Evolutionary conservation across 2,888 invertebrate genomes (phyloP).

Genomic region (Diaphora mendica): DNA sequence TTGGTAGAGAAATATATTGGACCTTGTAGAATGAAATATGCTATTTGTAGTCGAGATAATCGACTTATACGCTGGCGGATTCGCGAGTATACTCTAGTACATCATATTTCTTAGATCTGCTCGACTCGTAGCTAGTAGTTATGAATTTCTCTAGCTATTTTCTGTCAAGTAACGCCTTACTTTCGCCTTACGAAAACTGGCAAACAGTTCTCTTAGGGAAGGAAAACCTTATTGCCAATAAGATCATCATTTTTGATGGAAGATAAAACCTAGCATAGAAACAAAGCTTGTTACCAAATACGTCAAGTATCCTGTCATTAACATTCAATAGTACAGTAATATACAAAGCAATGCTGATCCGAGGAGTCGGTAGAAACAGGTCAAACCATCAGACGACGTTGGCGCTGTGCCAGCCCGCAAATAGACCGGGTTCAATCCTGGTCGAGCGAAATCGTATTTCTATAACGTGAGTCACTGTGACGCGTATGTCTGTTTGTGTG

Average conservation of each 20-base stretch:
- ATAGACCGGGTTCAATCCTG: constrained; percentile 81
- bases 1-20: no score
- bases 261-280: not conserved
- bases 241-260: not conserved
- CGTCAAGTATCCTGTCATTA: not conserved
- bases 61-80: no score
- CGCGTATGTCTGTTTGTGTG: constrained; percentile 33
- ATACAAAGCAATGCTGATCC: constrained; percentile 41
- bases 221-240: no score
- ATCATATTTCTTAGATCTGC: not conserved
- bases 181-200: no score
- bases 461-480: constrained; percentile 72
- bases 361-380: constrained; percentile 61
- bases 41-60: no score
- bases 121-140: no score
- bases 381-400: constrained; percentile 68
- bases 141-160: no score
- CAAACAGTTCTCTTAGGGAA: no score
- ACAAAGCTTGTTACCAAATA: not conserved
- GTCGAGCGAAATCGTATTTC: constrained; percentile 77
- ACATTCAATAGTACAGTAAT: not conserved
- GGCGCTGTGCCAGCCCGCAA: constrained; percentile 74
- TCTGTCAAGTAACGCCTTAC: no score
- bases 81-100: not conserved
- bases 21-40: no score